Conservation (phyloP, 2,113 vertebrate genomes). For the Anser cygnoides region DNA sequence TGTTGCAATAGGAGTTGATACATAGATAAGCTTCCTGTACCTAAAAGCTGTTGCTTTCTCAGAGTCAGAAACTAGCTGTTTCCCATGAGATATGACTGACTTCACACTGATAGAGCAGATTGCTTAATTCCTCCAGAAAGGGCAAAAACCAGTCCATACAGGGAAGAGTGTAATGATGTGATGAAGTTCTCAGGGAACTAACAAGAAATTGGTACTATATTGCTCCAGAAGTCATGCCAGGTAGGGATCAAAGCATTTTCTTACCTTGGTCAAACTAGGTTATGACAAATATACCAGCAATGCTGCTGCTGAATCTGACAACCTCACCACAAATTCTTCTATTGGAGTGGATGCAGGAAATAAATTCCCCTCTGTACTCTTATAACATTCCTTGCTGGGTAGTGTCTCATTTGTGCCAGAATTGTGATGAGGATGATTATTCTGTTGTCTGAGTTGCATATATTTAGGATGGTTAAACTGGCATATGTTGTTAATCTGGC, state of each 20-base stretch:
- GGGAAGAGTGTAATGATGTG: not conserved
- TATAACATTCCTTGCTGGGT: not conserved
- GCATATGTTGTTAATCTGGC: not conserved
- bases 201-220: rapidly evolving
- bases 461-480: not conserved
- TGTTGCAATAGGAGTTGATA: not conserved
- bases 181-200: not conserved
- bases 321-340: not conserved
- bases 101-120: not conserved
- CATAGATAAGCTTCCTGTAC: not conserved
- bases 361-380: not conserved
- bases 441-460: not conserved
- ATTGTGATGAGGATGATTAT: not conserved
- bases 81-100: not conserved
- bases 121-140: not conserved
- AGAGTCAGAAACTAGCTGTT: not conserved
- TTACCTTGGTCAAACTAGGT: not conserved
- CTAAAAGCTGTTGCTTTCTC: not conserved
- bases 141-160: not conserved
- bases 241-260: not conserved
- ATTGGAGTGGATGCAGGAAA: rapidly evolving
- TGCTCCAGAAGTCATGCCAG: not conserved
- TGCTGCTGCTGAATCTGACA: not conserved
- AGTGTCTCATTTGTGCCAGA: not conserved
- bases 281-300: not conserved